phyloP scores from a whole-genome alignment of 92 coral and sea anemone genomes.

The Virgularia gustaviana region DNA sequence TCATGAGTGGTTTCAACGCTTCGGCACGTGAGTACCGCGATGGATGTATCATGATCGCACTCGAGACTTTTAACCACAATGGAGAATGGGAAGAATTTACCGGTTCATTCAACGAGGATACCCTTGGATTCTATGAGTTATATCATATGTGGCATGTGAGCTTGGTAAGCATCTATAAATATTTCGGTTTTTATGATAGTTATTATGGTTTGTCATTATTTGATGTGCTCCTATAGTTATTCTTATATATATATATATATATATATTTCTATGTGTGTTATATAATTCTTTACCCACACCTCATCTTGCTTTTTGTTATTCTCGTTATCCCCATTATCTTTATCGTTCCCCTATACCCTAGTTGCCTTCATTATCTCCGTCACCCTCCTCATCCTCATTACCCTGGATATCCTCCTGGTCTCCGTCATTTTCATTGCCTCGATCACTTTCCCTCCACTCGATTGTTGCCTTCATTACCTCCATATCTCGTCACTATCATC shows the following conservation, averaged over 20 bases:
- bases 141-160: conserved; percentile 6
- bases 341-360: too few species aligned
- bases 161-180: background rate
- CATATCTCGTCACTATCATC: too few species aligned
- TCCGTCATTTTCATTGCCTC: too few species aligned
- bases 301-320: too few species aligned
- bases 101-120: background rate
- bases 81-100: conserved; percentile 13
- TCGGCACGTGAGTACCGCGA: background rate
- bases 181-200: background rate
- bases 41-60: background rate
- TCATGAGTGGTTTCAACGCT: conserved; percentile 7
- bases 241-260: background rate
- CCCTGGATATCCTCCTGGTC: too few species aligned
- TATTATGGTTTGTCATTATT: background rate
- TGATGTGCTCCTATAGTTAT: too few species aligned
- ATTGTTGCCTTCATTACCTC: too few species aligned
- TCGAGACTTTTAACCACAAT: background rate
- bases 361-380: too few species aligned
- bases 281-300: too few species aligned
- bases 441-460: too few species aligned
- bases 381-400: too few species aligned
- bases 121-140: background rate
- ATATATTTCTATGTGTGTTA: background rate
- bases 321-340: too few species aligned